Conservation (phyloP, 2,113 vertebrate species). For the Thamnaconus septentrionalis region DNA sequence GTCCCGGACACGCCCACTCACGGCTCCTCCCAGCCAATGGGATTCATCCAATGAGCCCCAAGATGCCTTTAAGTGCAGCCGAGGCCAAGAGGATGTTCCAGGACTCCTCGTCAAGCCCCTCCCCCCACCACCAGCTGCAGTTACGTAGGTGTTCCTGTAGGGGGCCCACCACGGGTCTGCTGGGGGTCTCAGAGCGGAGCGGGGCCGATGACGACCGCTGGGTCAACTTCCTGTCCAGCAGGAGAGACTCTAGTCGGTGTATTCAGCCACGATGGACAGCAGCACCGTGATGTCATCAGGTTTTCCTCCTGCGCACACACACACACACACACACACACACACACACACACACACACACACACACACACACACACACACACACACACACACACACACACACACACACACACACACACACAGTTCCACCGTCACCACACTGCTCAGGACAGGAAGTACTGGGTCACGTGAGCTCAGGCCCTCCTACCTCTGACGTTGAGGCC, state of each 20-base stretch:
- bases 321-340: conserved; percentile 6
- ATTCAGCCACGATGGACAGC: conserved; percentile 96
- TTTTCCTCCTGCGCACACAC: conserved; percentile 86
- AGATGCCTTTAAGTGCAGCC: conserved; percentile 28
- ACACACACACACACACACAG: no score
- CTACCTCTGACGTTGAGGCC: conserved; percentile 96
- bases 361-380: conserved; percentile 18
- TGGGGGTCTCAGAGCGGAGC: no score
- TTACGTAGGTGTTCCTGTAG: no score
- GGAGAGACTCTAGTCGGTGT: conserved; percentile 89
- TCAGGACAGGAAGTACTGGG: no score
- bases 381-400: conserved; percentile 3
- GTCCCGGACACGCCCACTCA: conserved; percentile 17
- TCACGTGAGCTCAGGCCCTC: conserved; percentile 22
- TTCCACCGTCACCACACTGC: neutral
- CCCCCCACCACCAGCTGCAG: no score
- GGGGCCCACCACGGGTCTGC: no score
- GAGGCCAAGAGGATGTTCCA: conserved; percentile 8
- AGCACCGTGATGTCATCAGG: conserved; percentile 99
- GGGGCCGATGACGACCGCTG: conserved; percentile 6
- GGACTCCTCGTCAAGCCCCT: conserved; percentile 1
- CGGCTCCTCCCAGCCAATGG: conserved; percentile 28
- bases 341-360: conserved; percentile 9
- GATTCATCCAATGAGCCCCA: conserved; percentile 43
- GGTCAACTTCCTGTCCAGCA: conserved; percentile 86